Evolutionary conservation across 2,888 invertebrate genomes (phyloP).

Genomic region (Synanthedon tipuliformis): DNA sequence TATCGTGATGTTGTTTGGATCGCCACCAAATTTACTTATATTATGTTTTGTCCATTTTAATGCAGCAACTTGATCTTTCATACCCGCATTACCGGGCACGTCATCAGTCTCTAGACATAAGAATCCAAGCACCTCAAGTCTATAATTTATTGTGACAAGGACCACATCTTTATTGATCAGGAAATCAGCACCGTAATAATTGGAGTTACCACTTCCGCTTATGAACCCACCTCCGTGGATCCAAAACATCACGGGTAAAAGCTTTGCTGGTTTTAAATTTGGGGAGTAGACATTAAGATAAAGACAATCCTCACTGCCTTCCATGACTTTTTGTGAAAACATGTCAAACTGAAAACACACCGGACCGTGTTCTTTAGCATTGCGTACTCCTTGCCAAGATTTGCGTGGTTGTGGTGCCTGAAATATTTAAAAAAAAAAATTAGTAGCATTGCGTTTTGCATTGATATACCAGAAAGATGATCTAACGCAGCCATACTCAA

Average conservation of each 20-base stretch:
- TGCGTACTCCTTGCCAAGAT: slow-evolving; percentile 42
- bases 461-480: no score
- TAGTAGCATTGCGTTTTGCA: slow-evolving; percentile 13
- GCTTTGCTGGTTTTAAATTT: slow-evolving; percentile 18
- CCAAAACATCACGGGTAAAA: slow-evolving; percentile 45
- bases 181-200: slow-evolving; percentile 44
- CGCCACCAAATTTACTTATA: slow-evolving; percentile 46
- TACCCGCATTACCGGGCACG: slow-evolving; percentile 53
- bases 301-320: slow-evolving; percentile 44
- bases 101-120: slow-evolving; percentile 45
- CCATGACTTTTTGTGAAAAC: slow-evolving; percentile 4
- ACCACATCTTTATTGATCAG: slow-evolving; percentile 40
- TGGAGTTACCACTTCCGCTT: slow-evolving; percentile 37
- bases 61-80: slow-evolving; percentile 58
- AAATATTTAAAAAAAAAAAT: no score
- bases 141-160: slow-evolving; percentile 51
- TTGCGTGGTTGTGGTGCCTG: slow-evolving; percentile 40
- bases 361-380: slow-evolving; percentile 36
- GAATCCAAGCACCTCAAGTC: slow-evolving; percentile 46
- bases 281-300: slow-evolving; percentile 54
- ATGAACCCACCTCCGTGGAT: slow-evolving; percentile 46
- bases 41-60: slow-evolving; percentile 49
- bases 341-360: slow-evolving; percentile 29
- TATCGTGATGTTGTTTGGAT: slow-evolving; percentile 48
- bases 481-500: no score